Evolutionary conservation across 2,797 vertebrate genomes (phyloP).

Genomic region (Pangasius mekongensis): DNA sequence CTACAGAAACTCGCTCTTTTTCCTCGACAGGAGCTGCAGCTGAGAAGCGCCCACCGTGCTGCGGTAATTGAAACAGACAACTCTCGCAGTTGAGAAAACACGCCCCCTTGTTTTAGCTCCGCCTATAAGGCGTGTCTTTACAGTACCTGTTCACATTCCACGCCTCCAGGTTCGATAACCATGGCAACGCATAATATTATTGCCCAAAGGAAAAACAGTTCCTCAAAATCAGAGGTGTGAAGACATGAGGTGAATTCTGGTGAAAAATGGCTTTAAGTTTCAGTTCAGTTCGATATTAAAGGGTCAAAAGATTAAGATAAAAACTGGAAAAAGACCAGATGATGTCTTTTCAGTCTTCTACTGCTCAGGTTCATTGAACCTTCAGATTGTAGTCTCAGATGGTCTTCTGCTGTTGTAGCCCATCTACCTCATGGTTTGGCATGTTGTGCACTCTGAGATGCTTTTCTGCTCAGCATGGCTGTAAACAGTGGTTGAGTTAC

Average conservation of each 20-base stretch:
- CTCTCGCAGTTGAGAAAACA: not conserved
- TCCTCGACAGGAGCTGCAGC: constrained; percentile 1
- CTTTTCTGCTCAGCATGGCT: not conserved
- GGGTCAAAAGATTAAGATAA: not conserved
- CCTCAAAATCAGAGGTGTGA: not conserved
- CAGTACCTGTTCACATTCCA: constrained; percentile 34
- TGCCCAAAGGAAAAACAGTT: not conserved
- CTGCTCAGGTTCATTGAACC: not conserved
- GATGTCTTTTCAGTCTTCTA: not conserved
- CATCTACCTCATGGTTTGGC: not conserved
- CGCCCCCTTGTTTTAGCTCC: not conserved
- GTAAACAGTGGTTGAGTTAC: not conserved
- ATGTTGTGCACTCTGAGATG: not conserved
- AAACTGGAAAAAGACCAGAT: not conserved
- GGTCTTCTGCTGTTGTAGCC: not conserved
- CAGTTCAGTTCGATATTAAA: not conserved
- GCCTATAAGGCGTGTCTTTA: constrained; percentile 37
- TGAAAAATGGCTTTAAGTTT: not conserved
- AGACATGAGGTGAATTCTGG: too few species aligned
- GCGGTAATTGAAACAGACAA: not conserved
- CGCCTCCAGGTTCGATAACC: not conserved
- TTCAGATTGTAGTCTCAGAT: not conserved
- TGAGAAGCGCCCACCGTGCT: constrained; percentile 34
- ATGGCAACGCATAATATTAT: not conserved
- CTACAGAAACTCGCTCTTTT: not conserved